Conservation (phyloP, 2,888 invertebrate species). For the Lasioglossum calceatum region DNA sequence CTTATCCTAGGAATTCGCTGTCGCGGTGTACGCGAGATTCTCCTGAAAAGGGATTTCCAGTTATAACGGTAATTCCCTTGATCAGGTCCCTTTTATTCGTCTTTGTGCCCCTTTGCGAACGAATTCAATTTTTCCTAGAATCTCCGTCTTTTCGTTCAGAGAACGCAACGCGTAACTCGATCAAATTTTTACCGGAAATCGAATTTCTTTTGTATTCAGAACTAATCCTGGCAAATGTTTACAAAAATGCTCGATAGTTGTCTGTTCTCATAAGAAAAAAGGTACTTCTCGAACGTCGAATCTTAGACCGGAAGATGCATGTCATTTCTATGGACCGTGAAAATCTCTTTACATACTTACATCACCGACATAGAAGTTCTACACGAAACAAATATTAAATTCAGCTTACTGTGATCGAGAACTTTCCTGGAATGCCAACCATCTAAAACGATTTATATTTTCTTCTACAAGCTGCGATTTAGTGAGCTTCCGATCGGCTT, state of each 20-base stretch:
- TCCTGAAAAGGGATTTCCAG: neutral
- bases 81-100: slow-evolving; percentile 39
- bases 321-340: neutral
- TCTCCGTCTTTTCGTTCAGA: neutral
- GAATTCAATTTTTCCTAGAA: neutral
- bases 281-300: neutral
- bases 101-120: neutral
- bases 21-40: neutral
- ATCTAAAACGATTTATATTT: too few species aligned
- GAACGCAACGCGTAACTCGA: neutral
- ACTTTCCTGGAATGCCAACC: neutral
- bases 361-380: neutral
- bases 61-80: neutral
- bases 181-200: neutral
- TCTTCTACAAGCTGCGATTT: neutral
- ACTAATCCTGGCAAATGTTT: neutral
- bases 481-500: neutral
- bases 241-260: neutral
- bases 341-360: neutral
- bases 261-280: neutral
- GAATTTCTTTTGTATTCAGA: neutral
- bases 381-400: neutral
- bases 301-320: too few species aligned
- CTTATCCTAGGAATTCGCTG: slow-evolving; percentile 1
- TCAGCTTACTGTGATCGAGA: neutral